Evolutionary conservation across 2,797 vertebrate species (phyloP).

Genomic region (Coendou prehensilis): DNA sequence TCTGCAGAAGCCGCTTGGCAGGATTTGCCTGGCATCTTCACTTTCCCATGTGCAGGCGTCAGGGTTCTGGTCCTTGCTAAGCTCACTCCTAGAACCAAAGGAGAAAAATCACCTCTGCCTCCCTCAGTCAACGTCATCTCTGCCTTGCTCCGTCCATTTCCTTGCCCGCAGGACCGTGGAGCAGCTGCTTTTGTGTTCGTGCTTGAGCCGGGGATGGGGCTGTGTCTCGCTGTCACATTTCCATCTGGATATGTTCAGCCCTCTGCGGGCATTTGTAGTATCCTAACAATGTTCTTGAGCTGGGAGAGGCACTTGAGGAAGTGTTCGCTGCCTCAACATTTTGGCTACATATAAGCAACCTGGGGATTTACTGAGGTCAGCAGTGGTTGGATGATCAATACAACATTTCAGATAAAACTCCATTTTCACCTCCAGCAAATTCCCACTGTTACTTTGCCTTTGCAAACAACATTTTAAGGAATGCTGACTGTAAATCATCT

Average conservation of each 20-base stretch:
- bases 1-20: accelerated
- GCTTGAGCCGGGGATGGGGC: not conserved
- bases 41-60: not conserved
- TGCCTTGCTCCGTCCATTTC: not conserved
- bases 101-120: not conserved
- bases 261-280: not conserved
- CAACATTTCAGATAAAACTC: conserved; percentile 75
- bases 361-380: conserved; percentile 76
- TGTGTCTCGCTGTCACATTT: not conserved
- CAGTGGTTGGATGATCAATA: conserved; percentile 66
- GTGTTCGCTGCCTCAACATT: conserved; percentile 48
- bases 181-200: not conserved
- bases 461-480: conserved; percentile 79
- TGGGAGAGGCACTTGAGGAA: conserved; percentile 15
- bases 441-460: conserved; percentile 66
- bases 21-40: not conserved
- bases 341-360: conserved; percentile 19
- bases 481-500: conserved; percentile 72
- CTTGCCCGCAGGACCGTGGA: not conserved
- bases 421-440: conserved; percentile 77
- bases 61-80: not conserved
- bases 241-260: not conserved
- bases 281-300: not conserved
- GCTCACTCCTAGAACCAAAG: not conserved
- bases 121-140: not conserved